Percentiles rank a stretch among this genome's conserved stretches.
These are phyloP conservation scores for Cetoscarus ocellatus DNA, from an alignment of 2,797 vertebrate species.

Conservation along the genomic window DNA sequence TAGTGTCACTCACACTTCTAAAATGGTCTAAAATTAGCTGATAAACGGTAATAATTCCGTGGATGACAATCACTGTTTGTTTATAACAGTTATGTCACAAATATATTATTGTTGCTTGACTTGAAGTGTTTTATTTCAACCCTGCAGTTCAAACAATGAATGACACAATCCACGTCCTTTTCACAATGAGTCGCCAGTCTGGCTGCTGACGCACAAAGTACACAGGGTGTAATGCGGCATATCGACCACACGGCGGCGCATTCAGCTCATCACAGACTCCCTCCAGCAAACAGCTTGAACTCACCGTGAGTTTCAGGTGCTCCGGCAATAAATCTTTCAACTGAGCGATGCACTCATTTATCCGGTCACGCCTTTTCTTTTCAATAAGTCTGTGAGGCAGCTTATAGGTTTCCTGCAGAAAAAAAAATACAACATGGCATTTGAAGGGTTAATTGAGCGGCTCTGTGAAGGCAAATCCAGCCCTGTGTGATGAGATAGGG, in stretches of 20 bases:
- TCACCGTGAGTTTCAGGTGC: conserved; percentile 98
- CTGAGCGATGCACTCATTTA: conserved; percentile 99
- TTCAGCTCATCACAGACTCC: conserved; percentile 19
- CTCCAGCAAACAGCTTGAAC: conserved; percentile 46
- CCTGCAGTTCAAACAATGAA: neutral
- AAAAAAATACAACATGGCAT: conserved; percentile 11
- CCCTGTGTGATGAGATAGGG: conserved; percentile 30
- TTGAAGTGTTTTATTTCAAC: neutral
- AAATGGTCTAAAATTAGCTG: too few species aligned
- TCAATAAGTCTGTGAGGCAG: conserved; percentile 97
- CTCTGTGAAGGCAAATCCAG: neutral
- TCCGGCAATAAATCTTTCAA: conserved; percentile 97
- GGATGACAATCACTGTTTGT: too few species aligned
- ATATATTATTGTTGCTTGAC: neutral
- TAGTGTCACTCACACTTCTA: too few species aligned
- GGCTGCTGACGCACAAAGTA: conserved; percentile 63
- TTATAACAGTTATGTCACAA: neutral
- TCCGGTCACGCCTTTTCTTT: conserved; percentile 98
- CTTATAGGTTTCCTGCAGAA: conserved; percentile 95
- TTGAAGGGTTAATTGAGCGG: conserved; percentile 14
- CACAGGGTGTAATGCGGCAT: conserved; percentile 29
- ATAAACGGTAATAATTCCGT: too few species aligned
- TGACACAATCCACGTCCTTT: conserved; percentile 6
- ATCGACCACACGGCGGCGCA: conserved; percentile 64
- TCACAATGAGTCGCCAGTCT: conserved; percentile 1